phyloP scores from a whole-genome alignment of 2,888 invertebrate species.

The Drosophila incognita region DNA sequence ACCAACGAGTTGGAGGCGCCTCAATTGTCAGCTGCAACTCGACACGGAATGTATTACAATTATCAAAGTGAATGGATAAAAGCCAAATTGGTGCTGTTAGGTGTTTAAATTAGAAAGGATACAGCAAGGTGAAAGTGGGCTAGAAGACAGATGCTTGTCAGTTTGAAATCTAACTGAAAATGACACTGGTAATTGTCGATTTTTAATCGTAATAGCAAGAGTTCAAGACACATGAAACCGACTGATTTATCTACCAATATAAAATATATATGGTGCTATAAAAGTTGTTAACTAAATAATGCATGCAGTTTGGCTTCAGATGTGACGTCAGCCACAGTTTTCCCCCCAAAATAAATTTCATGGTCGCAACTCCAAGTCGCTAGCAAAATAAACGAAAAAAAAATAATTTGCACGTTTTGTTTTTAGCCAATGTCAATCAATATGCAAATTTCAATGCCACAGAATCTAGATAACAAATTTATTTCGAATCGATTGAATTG shows the following conservation, averaged over 20 bases:
- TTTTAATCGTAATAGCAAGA: not conserved
- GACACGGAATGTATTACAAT: slow-evolving; percentile 37
- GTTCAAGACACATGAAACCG: slow-evolving; percentile 2
- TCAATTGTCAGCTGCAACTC: slow-evolving; percentile 21
- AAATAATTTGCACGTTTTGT: slow-evolving; percentile 43
- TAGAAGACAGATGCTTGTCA: slow-evolving; percentile 34
- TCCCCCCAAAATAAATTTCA: slow-evolving; percentile 4
- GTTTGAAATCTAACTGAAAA: slow-evolving; percentile 18
- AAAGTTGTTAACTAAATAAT: slow-evolving; percentile 16
- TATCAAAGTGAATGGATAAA: slow-evolving; percentile 64
- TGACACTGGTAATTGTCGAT: slow-evolving; percentile 11
- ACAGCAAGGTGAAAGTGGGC: slow-evolving; percentile 53
- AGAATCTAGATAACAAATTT: slow-evolving; percentile 49
- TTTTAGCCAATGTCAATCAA: slow-evolving; percentile 55
- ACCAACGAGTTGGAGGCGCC: slow-evolving; percentile 2
- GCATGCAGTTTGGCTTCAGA: slow-evolving; percentile 1
- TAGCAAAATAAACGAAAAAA: not conserved
- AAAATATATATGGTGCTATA: not conserved
- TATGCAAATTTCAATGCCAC: slow-evolving; percentile 73
- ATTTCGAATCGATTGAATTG: slow-evolving; percentile 56
- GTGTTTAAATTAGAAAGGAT: slow-evolving; percentile 77
- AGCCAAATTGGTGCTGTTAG: slow-evolving; percentile 37
- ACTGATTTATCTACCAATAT: not conserved
- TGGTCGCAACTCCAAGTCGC: slow-evolving; percentile 3
- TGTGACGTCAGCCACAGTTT: not conserved